Conservation (phyloP, 2,888 invertebrate species). For the Heliconius hortense region DNA sequence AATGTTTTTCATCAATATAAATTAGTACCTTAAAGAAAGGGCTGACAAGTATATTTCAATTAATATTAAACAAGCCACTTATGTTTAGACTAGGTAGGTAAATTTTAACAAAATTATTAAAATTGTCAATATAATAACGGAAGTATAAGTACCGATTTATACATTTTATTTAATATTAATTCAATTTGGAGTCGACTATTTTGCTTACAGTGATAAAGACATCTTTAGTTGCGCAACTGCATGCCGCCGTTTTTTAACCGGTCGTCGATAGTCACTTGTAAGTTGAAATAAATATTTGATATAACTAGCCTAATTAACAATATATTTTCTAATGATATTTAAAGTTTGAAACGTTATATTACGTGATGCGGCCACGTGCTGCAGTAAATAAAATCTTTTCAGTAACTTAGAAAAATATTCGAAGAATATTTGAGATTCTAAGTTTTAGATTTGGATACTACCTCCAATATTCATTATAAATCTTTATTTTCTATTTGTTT, state of each 20-base stretch:
- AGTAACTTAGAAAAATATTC: background rate
- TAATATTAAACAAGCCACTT: too few species aligned
- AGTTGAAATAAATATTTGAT: slow-evolving; percentile 11
- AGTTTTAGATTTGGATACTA: background rate
- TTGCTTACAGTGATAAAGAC: background rate
- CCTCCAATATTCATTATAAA: background rate
- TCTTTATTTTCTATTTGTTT: background rate
- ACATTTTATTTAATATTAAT: too few species aligned
- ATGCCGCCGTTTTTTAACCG: background rate
- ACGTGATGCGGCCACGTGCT: background rate
- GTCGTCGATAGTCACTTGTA: background rate
- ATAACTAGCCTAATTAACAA: background rate
- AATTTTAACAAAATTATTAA: too few species aligned
- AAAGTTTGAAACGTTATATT: background rate
- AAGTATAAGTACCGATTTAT: too few species aligned
- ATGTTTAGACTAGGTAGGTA: too few species aligned
- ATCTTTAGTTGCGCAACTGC: background rate
- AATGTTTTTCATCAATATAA: too few species aligned
- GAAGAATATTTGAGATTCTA: background rate
- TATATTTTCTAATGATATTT: background rate
- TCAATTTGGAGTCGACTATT: background rate
- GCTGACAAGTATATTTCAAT: too few species aligned
- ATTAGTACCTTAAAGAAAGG: too few species aligned
- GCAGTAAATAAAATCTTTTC: background rate
- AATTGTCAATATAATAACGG: too few species aligned